Evolutionary conservation across 2,797 vertebrate genomes (phyloP).

Genomic region (Poliocrania exsul): DNA sequence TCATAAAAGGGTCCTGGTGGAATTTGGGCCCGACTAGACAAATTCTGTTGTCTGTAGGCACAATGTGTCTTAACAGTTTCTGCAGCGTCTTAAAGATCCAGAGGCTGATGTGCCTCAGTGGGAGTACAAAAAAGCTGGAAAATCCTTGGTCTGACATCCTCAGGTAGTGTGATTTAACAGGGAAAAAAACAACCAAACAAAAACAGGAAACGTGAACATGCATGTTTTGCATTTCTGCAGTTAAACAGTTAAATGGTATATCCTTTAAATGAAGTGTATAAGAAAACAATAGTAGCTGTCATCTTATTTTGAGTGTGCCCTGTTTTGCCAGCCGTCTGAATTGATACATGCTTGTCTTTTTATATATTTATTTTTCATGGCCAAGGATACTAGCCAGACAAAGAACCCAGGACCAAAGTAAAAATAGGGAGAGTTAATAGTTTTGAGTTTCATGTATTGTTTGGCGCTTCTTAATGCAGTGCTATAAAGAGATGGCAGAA

Average conservation of each 20-base stretch:
- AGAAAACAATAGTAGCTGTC: neutral
- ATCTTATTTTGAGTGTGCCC: neutral
- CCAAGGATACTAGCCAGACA: neutral
- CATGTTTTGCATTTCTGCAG: neutral
- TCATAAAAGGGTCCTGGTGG: neutral
- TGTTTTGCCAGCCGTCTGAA: neutral
- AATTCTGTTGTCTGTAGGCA: neutral
- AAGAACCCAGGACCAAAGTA: neutral
- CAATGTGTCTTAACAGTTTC: neutral
- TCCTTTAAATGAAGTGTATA: neutral
- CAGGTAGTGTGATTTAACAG: neutral
- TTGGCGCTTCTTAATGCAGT: neutral
- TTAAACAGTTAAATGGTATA: neutral
- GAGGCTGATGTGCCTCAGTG: neutral
- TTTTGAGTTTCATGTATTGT: conserved; percentile 6
- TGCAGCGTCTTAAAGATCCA: neutral
- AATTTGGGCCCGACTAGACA: neutral
- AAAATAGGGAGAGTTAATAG: neutral
- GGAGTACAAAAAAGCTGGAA: neutral
- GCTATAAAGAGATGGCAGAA: neutral
- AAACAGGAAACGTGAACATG: neutral
- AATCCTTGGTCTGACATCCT: neutral
- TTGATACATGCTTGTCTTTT: neutral
- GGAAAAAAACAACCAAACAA: neutral
- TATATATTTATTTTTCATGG: neutral